A percentile compares a stretch with the other conserved stretches of the same genome.
phyloP scores from a whole-genome alignment of 2,113 vertebrate species.

The Machaerirhynchus nigripectus region DNA sequence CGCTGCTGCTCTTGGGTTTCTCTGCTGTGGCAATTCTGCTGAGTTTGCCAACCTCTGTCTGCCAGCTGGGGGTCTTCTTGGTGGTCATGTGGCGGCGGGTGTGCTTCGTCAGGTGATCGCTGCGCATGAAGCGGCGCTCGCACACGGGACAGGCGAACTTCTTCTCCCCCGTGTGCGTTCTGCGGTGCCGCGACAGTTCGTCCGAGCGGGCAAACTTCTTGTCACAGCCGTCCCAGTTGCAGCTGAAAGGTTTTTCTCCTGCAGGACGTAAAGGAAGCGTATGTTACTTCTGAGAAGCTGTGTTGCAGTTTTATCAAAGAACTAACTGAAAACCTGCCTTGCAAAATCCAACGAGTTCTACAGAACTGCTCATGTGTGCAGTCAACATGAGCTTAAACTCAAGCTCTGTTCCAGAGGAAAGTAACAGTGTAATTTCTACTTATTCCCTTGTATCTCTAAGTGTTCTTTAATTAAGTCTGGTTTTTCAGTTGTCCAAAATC shows the following conservation, averaged over 20 bases:
- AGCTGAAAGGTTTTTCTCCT: constrained; percentile 98
- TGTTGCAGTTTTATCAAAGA: neutral
- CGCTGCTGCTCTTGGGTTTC: constrained; percentile 43
- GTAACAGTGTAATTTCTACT: accelerated
- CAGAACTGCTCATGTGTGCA: neutral
- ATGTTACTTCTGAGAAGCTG: neutral
- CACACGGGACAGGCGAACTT: constrained; percentile 91
- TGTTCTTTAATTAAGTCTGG: neutral
- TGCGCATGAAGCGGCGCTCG: constrained; percentile 96
- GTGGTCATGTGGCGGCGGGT: constrained; percentile 87
- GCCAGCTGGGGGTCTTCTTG: constrained; percentile 86
- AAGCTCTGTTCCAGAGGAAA: neutral
- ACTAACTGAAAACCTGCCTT: neutral
- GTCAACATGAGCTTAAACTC: neutral
- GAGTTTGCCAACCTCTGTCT: constrained; percentile 79
- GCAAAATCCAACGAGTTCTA: neutral
- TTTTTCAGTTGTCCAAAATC: neutral
- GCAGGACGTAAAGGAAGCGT: neutral
- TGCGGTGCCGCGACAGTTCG: constrained; percentile 92
- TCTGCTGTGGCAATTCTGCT: constrained; percentile 67
- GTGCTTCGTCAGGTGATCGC: constrained; percentile 96
- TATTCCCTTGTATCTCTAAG: neutral
- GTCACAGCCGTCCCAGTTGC: constrained; percentile 94
- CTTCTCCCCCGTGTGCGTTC: constrained; percentile 97
- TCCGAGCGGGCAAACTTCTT: constrained; percentile 96